Conservation (phyloP, 2,888 invertebrate genomes). For the Macropis europaea region DNA sequence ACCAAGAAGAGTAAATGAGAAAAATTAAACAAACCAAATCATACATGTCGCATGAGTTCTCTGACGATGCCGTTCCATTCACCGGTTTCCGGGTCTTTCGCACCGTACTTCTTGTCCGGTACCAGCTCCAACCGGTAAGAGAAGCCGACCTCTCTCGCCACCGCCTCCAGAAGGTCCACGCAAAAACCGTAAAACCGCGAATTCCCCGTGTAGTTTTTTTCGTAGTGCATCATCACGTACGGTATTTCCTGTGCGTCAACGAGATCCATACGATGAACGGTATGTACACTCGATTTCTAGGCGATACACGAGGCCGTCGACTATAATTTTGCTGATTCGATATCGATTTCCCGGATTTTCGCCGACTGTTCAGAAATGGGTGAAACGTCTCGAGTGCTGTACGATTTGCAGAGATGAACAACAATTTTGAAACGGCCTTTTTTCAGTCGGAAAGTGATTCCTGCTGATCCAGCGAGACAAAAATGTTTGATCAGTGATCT, state of each 20-base stretch:
- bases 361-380: constrained; percentile 16
- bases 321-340: neutral
- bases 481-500: too few relatives aligned
- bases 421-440: neutral
- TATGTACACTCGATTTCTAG: constrained; percentile 48
- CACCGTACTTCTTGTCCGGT: constrained; percentile 86
- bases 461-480: too few relatives aligned
- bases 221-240: constrained; percentile 87
- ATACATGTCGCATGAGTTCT: constrained; percentile 87
- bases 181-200: constrained; percentile 90
- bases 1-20: constrained; percentile 41
- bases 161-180: constrained; percentile 86
- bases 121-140: constrained; percentile 87
- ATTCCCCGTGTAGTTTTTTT: constrained; percentile 87
- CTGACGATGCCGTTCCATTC: constrained; percentile 87
- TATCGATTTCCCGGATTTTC: neutral
- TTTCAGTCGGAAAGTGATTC: neutral
- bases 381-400: neutral
- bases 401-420: neutral
- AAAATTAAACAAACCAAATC: constrained; percentile 76
- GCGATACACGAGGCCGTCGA: constrained; percentile 41
- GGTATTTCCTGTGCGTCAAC: constrained; percentile 83
- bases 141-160: constrained; percentile 86
- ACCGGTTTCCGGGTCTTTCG: constrained; percentile 83
- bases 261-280: constrained; percentile 57